These are phyloP conservation scores for Lytechinus pictus DNA, from an alignment of 35 echinoderm and acorn worm genomes.

Conservation along the genomic window DNA sequence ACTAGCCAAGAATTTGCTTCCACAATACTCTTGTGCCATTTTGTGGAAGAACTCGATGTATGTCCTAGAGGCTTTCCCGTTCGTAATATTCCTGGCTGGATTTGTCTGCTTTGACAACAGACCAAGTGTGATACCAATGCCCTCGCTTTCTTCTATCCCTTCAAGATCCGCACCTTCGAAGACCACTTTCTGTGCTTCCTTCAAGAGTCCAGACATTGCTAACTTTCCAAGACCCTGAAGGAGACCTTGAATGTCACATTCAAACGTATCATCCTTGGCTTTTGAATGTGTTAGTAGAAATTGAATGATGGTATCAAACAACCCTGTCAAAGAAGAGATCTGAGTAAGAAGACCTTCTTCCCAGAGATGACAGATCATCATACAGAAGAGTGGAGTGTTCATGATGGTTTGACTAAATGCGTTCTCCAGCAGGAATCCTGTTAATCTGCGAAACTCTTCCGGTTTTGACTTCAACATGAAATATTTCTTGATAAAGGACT, in stretches of 20 bases:
- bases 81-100: background rate
- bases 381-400: conserved; percentile 8
- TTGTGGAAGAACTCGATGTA: conserved; percentile 42
- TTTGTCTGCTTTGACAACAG: background rate
- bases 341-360: conserved; percentile 10
- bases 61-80: conserved; percentile 12
- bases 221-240: background rate
- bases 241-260: conserved; percentile 2
- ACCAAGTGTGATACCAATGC: background rate
- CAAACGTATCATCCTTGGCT: background rate
- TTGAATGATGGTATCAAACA: conserved; percentile 14
- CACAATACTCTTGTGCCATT: conserved; percentile 36
- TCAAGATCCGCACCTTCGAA: conserved; percentile 6
- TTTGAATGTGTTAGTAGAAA: background rate
- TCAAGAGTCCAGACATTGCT: background rate
- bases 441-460: background rate
- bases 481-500: conserved; percentile 1
- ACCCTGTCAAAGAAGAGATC: background rate
- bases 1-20: background rate
- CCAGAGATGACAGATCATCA: conserved; percentile 31
- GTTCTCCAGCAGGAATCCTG: background rate
- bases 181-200: background rate
- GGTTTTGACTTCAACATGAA: background rate
- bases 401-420: background rate
- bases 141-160: background rate